A percentile compares a stretch with the other conserved stretches of the same genome.
phyloP scores from a whole-genome alignment of 2,797 vertebrate species.

The Lacerta viridis region DNA sequence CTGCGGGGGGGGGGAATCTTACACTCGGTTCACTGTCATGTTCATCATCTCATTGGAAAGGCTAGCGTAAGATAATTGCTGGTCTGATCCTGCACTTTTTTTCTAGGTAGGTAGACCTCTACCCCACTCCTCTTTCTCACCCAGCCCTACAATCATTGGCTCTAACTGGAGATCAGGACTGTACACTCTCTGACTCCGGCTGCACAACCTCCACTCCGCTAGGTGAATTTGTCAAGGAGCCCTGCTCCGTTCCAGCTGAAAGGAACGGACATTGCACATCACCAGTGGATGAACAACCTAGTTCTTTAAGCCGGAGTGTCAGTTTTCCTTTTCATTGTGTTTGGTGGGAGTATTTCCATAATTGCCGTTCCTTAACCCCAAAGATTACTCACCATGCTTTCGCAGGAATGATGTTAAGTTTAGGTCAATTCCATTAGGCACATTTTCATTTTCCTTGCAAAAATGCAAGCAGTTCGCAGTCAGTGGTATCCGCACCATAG shows the following conservation, averaged over 20 bases:
- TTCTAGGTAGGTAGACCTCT: neutral
- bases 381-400: constrained; percentile 57
- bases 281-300: neutral
- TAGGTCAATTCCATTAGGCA: constrained; percentile 48
- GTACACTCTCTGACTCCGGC: neutral
- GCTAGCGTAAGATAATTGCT: constrained; percentile 12
- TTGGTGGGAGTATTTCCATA: constrained; percentile 53
- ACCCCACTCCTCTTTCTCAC: neutral
- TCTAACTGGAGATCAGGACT: constrained; percentile 21
- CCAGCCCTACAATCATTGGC: neutral
- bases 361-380: constrained; percentile 47
- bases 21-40: neutral
- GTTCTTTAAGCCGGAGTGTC: constrained; percentile 44
- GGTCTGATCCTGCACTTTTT: constrained; percentile 21
- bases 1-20: neutral
- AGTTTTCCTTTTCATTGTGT: constrained; percentile 48
- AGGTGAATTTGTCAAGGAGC: neutral
- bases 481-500: constrained; percentile 61
- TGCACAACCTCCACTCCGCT: neutral
- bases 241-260: neutral
- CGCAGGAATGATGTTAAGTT: constrained; percentile 32
- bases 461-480: constrained; percentile 62
- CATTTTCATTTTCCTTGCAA: constrained; percentile 52
- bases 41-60: constrained; percentile 36
- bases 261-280: neutral